A percentile compares a stretch with the other conserved stretches of the same genome.
These are phyloP conservation scores for Esox masquinongy DNA, from an alignment of 2,797 vertebrate genomes.

Conservation along the genomic window DNA sequence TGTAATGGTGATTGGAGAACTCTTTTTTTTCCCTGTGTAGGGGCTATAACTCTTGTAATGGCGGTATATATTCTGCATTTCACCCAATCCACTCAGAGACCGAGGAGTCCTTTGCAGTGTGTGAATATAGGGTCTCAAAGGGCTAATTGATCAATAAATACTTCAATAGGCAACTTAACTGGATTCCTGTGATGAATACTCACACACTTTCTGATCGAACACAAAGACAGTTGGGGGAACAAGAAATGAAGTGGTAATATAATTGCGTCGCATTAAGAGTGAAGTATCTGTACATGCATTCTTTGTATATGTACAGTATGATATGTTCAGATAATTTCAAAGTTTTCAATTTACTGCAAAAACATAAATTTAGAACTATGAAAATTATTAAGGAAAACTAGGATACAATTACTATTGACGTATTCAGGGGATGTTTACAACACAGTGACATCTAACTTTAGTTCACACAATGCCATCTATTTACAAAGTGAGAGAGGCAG, in stretches of 20 bases:
- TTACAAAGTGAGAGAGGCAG: background rate
- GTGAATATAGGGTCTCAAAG: background rate
- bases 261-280: background rate
- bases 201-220: background rate
- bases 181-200: conserved; percentile 4
- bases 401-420: background rate
- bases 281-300: no score
- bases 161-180: conserved; percentile 10
- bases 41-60: background rate
- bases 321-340: background rate
- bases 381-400: background rate
- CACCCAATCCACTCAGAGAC: background rate
- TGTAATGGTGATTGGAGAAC: background rate
- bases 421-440: background rate
- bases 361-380: background rate
- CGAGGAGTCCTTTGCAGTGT: background rate
- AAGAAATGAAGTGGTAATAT: background rate
- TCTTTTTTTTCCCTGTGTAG: background rate
- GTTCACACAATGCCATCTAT: background rate
- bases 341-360: background rate
- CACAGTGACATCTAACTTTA: background rate
- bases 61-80: background rate
- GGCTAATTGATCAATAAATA: conserved; percentile 12
- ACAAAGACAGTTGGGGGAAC: background rate
- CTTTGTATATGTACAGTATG: background rate